These are phyloP conservation scores for Drosophila bipectinata DNA, from an alignment of 1,140 invertebrate genomes.

Conservation along the genomic window DNA sequence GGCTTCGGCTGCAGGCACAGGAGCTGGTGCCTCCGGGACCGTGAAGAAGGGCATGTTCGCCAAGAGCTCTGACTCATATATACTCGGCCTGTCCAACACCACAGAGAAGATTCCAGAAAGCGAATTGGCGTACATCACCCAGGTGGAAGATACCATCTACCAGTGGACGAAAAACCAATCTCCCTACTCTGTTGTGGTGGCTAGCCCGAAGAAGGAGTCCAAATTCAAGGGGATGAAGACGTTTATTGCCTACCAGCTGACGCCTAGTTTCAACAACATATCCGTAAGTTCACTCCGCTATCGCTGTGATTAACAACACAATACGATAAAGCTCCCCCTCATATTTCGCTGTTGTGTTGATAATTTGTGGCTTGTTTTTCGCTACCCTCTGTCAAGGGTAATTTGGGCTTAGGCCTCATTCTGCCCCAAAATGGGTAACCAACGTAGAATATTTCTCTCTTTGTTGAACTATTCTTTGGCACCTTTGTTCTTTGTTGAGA, in stretches of 20 bases:
- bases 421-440: no score
- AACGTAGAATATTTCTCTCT: not conserved
- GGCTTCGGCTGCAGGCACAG: conserved; percentile 41
- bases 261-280: conserved; percentile 97
- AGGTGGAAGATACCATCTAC: conserved; percentile 86
- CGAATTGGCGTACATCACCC: conserved; percentile 92
- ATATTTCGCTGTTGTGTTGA: conserved; percentile 13
- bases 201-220: conserved; percentile 97
- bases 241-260: conserved; percentile 98
- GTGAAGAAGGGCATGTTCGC: conserved; percentile 95
- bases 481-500: conserved; percentile 19
- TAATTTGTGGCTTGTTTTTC: conserved; percentile 29
- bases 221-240: conserved; percentile 99
- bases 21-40: conserved; percentile 78
- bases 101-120: conserved; percentile 89
- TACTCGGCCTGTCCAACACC: conserved; percentile 89
- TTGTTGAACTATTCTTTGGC: not conserved
- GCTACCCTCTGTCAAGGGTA: conserved; percentile 25
- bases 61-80: conserved; percentile 88
- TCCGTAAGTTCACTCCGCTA: conserved; percentile 87
- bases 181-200: conserved; percentile 92
- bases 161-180: conserved; percentile 90
- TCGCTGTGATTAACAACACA: conserved; percentile 48
- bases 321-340: conserved; percentile 40
- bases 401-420: not conserved